phyloP scores from a whole-genome alignment of 2,797 vertebrate genomes.

The Pipistrellus pygmaeus region DNA sequence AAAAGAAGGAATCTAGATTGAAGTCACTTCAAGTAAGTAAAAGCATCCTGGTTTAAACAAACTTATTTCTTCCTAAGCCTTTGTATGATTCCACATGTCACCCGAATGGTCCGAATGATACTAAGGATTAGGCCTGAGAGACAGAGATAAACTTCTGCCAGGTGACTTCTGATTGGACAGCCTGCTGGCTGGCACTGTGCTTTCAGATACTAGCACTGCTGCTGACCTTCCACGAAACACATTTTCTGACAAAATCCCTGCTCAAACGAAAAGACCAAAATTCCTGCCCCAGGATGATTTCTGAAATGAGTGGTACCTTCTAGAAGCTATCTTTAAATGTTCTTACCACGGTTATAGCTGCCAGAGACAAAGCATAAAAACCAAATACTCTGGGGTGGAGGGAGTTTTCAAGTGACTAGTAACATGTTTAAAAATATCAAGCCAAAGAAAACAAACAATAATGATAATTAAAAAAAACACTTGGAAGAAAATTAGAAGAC shows the following conservation, averaged over 20 bases:
- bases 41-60: slow-evolving; percentile 79
- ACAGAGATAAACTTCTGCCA: slow-evolving; percentile 66
- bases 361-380: slow-evolving; percentile 87
- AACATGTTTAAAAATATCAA: slow-evolving; percentile 79
- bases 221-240: slow-evolving; percentile 69
- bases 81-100: slow-evolving; percentile 81
- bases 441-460: slow-evolving; percentile 80
- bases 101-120: slow-evolving; percentile 75
- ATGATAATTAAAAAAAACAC: slow-evolving; percentile 55
- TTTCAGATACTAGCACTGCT: slow-evolving; percentile 80
- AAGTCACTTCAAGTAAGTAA: slow-evolving; percentile 82
- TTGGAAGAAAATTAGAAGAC: slow-evolving; percentile 82
- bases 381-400: slow-evolving; percentile 69
- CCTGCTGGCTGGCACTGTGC: slow-evolving; percentile 75
- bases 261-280: slow-evolving; percentile 75
- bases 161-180: slow-evolving; percentile 66
- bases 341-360: slow-evolving; percentile 89
- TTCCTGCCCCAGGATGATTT: slow-evolving; percentile 74
- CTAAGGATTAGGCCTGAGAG: slow-evolving; percentile 74
- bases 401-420: slow-evolving; percentile 81
- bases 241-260: slow-evolving; percentile 79
- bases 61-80: slow-evolving; percentile 84
- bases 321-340: slow-evolving; percentile 82
- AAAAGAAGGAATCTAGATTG: slow-evolving; percentile 80
- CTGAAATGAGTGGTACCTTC: slow-evolving; percentile 83